Conservation (phyloP, 2,888 invertebrate genomes). For the Pyrochroa serraticornis region DNA sequence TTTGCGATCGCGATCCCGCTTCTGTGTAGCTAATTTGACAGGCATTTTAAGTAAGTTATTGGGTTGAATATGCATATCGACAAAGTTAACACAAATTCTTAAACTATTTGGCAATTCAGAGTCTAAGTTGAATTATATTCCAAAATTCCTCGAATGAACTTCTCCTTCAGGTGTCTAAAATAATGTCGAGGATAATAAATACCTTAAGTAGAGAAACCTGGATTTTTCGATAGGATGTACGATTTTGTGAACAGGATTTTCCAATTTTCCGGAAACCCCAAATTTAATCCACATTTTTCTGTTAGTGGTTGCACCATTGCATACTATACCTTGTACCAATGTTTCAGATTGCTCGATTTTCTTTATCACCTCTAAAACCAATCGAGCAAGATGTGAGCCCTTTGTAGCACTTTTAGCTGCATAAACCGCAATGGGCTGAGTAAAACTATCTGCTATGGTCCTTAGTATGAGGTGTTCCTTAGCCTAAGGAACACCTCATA, state of each 20-base stretch:
- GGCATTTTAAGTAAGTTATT: too few species aligned
- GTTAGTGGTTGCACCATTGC: constrained; percentile 35
- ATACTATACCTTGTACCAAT: constrained; percentile 32
- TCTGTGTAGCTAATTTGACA: too few species aligned
- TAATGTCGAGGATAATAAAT: constrained; percentile 7
- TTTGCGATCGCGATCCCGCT: too few species aligned
- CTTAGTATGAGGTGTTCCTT: too few species aligned
- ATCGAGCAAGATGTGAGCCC: constrained; percentile 5
- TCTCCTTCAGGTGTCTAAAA: constrained; percentile 8
- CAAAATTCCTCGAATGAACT: too few species aligned
- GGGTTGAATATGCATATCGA: too few species aligned
- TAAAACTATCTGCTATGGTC: constrained; percentile 27
- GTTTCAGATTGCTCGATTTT: constrained; percentile 20
- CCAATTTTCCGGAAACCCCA: constrained; percentile 20
- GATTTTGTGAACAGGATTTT: constrained; percentile 4
- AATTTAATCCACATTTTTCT: constrained; percentile 32
- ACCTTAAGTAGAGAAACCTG: constrained; percentile 21
- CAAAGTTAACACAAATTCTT: too few species aligned
- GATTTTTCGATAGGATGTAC: constrained; percentile 18
- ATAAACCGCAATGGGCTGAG: constrained; percentile 35
- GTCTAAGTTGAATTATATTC: too few species aligned
- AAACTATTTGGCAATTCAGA: too few species aligned
- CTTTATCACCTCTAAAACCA: constrained; percentile 8
- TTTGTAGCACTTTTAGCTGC: constrained; percentile 28
- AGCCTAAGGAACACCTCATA: too few species aligned